phyloP scores from a whole-genome alignment of 2,888 invertebrate genomes.

The Ditylenchus weischeri region DNA sequence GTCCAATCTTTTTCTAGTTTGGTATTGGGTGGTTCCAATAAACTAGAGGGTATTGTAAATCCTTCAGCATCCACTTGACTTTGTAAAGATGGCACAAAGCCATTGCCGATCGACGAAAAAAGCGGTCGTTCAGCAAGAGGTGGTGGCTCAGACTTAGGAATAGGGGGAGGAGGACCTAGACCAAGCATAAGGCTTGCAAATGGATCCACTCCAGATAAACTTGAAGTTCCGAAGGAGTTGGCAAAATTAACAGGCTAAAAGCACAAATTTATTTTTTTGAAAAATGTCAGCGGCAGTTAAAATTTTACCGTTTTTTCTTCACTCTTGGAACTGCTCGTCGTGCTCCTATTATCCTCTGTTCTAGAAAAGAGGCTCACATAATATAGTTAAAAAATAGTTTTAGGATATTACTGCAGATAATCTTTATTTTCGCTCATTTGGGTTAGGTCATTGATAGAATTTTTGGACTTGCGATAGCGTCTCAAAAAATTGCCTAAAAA shows the following conservation, averaged over 20 bases:
- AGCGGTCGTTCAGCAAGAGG: constrained; percentile 17
- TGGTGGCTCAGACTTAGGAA: constrained; percentile 26
- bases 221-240: background rate
- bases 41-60: constrained; percentile 18
- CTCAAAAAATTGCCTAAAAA: constrained; percentile 29
- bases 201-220: constrained; percentile 1
- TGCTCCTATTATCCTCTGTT: constrained; percentile 46
- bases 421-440: constrained; percentile 27
- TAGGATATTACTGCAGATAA: constrained; percentile 15
- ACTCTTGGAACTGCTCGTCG: constrained; percentile 49
- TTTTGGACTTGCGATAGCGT: constrained; percentile 35
- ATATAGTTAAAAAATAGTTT: background rate
- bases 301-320: constrained; percentile 41
- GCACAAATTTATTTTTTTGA: background rate
- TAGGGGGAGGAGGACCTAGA: constrained; percentile 24
- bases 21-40: constrained; percentile 9
- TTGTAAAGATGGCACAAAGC: constrained; percentile 5
- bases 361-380: constrained; percentile 27
- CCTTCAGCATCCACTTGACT: constrained; percentile 14
- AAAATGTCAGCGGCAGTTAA: background rate
- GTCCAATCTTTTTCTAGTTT: constrained; percentile 16
- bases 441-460: constrained; percentile 31
- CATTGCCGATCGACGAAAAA: background rate
- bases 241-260: constrained; percentile 4
- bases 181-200: background rate